Percentiles rank a stretch among this genome's conserved stretches.
Evolutionary conservation across 2,797 vertebrate species (phyloP).

Genomic region (Crypturellus tataupa): DNA sequence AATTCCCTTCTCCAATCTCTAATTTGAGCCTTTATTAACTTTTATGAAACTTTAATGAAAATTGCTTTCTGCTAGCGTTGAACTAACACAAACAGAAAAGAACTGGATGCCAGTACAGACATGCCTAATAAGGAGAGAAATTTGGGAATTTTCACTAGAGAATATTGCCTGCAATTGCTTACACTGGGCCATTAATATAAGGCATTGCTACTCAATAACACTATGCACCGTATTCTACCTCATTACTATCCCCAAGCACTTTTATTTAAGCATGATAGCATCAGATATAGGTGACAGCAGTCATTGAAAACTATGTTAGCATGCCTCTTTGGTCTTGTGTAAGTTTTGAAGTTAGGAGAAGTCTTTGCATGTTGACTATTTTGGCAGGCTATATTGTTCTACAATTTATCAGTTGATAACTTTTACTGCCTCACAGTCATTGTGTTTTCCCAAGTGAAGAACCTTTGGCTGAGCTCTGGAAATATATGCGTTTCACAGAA

Average conservation of each 20-base stretch:
- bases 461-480: conserved; percentile 70
- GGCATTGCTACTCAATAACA: not conserved
- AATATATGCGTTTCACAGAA: conserved; percentile 67
- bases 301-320: conserved; percentile 1
- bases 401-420: conserved; percentile 72
- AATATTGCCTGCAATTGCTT: conserved; percentile 4
- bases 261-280: conserved; percentile 18
- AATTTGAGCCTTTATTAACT: conserved; percentile 55
- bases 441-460: conserved; percentile 78
- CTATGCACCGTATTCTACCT: not conserved
- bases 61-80: conserved; percentile 21
- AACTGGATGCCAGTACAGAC: not conserved
- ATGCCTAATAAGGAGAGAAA: not conserved
- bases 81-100: not conserved
- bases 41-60: conserved; percentile 57
- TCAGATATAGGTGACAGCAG: not conserved
- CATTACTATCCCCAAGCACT: not conserved
- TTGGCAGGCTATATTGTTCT: conserved; percentile 70
- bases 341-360: conserved; percentile 50
- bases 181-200: not conserved
- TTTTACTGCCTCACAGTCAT: conserved; percentile 68
- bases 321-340: not conserved
- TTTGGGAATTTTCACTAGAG: not conserved
- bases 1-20: conserved; percentile 41
- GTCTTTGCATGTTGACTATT: conserved; percentile 33